Evolutionary conservation across 2,888 invertebrate species (phyloP).

Genomic region (Tortricodes alternella): DNA sequence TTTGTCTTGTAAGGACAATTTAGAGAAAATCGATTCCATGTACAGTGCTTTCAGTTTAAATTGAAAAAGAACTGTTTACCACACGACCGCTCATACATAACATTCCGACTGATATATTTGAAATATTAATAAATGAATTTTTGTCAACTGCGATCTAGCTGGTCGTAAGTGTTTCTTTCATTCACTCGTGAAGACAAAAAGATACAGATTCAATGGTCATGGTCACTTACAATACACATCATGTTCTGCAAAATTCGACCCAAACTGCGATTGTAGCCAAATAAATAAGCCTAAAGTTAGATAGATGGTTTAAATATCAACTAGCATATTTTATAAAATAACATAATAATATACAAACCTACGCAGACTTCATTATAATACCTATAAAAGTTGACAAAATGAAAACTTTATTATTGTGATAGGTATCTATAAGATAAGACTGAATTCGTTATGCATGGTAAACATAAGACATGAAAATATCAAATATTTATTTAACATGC

Average conservation of each 20-base stretch:
- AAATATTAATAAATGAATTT: too few relatives aligned
- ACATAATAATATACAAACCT: slow-evolving; percentile 55
- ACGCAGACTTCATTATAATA: slow-evolving; percentile 68
- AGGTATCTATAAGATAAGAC: slow-evolving; percentile 59
- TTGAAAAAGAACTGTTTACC: slow-evolving; percentile 37
- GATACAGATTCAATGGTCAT: background rate
- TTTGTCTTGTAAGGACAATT: slow-evolving; percentile 38
- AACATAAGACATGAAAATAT: slow-evolving; percentile 65
- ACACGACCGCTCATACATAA: slow-evolving; percentile 11
- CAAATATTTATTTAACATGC: slow-evolving; percentile 56
- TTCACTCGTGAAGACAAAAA: background rate
- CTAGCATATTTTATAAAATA: slow-evolving; percentile 63
- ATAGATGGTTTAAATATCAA: slow-evolving; percentile 49
- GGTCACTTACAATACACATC: background rate
- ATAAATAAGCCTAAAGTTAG: slow-evolving; percentile 52
- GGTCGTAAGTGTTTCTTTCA: too few relatives aligned
- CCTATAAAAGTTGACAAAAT: slow-evolving; percentile 68
- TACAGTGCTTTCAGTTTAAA: slow-evolving; percentile 46
- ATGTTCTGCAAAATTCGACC: slow-evolving; percentile 20
- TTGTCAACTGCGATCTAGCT: too few relatives aligned
- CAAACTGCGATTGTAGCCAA: slow-evolving; percentile 49
- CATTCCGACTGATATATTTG: too few relatives aligned
- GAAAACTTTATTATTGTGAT: slow-evolving; percentile 57
- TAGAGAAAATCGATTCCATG: slow-evolving; percentile 41
- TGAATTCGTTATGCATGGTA: slow-evolving; percentile 60